phyloP scores from a whole-genome alignment of 2,888 invertebrate genomes.

The Aleiodes leptofemur region DNA sequence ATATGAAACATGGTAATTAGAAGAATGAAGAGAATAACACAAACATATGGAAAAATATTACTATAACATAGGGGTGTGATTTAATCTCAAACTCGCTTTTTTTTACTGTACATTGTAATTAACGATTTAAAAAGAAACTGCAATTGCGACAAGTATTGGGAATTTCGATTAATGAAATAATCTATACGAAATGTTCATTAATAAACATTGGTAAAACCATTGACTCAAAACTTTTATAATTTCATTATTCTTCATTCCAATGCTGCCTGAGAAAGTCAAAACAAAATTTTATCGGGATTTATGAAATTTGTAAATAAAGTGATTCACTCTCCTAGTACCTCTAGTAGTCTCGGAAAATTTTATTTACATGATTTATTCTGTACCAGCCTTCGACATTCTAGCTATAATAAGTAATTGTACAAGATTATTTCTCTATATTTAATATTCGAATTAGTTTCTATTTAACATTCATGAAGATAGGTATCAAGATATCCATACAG shows the following conservation, averaged over 20 bases:
- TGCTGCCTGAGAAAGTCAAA: too few species aligned
- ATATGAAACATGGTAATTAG: neutral
- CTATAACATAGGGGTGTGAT: constrained; percentile 69
- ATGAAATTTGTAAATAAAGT: too few species aligned
- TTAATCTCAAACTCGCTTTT: constrained; percentile 74
- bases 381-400: too few species aligned
- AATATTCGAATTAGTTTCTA: too few species aligned
- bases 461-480: too few species aligned
- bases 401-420: too few species aligned
- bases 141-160: constrained; percentile 71
- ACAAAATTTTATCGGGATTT: too few species aligned
- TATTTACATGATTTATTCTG: too few species aligned
- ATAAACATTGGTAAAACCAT: constrained; percentile 73
- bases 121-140: constrained; percentile 63
- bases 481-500: too few species aligned
- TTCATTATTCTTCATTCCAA: neutral
- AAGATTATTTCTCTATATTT: too few species aligned
- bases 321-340: too few species aligned
- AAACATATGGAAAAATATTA: constrained; percentile 36
- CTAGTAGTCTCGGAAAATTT: too few species aligned
- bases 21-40: neutral
- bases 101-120: constrained; percentile 75
- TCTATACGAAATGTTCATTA: constrained; percentile 73
- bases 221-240: neutral
- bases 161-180: constrained; percentile 71